Evolutionary conservation across 2,888 invertebrate genomes (phyloP), one percentile per base, ranked within the genome.

Genomic region (Synanthedon formicaeformis): DNA sequence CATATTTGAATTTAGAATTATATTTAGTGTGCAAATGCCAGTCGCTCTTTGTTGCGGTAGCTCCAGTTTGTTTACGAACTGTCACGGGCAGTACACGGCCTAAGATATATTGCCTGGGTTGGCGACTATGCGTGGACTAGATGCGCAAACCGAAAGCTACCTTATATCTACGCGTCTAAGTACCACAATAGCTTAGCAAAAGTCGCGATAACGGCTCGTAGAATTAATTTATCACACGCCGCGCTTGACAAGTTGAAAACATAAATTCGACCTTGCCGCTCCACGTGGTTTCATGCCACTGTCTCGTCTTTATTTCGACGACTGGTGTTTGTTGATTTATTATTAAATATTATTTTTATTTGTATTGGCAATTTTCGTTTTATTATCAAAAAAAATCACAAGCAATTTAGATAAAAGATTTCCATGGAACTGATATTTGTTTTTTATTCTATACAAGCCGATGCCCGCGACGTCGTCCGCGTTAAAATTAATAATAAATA

Each of bases 31-130:
- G 53, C 55, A 71, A 74, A 69, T 70, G 67, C 66, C 69, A 69
- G 62, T 69, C 63, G 59, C 61, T 69, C 77, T 76, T 82, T 85
- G 84, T 87, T 86, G 85, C 83, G 86, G 86, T 85, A 87, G 85
- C 80, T 83, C 76, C 84, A 83, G 88, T 88, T 88, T 88, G 88
- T 88, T 88, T 88, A 88, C 88, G 85, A 88, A 88, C 87, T 88
- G 88, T 88, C 88, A 88, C 84, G 85, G 85, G 73, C 87, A 87
- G 86, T 86, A 85, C 81, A 84, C 86, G 81, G 86, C 86, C 85
- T 82, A 86, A 88, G 88, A 88, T 88, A 88, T 86, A 88, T 88
- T 88, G 87, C 87, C 84, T 82, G 82, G 86, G 86, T 81, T 83
- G 86, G 86, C 86, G 87, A 86, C 86, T 87, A 85, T 87, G 87